These are phyloP conservation scores for Cheilosia variabilis DNA, from an alignment of 2,888 invertebrate genomes.

Conservation along the genomic window DNA sequence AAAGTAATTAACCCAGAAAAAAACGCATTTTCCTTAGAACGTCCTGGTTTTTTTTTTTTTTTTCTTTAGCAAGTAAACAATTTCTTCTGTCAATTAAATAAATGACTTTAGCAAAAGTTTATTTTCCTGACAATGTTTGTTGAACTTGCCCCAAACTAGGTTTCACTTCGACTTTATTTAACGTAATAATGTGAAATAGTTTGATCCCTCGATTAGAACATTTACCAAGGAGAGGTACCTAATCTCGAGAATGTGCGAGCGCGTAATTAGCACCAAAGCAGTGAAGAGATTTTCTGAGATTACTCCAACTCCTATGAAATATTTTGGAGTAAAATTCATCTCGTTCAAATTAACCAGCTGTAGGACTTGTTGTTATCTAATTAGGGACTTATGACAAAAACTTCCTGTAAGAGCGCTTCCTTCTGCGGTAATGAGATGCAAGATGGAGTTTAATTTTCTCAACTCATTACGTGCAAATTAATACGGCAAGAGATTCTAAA, in stretches of 20 bases:
- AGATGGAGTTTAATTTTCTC: constrained; percentile 37
- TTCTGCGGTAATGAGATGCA: constrained; percentile 23
- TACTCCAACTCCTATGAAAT: neutral
- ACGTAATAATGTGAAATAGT: neutral
- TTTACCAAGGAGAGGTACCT: neutral
- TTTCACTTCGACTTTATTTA: constrained; percentile 12
- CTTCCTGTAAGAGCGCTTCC: neutral
- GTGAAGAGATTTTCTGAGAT: constrained; percentile 33
- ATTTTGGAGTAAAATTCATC: constrained; percentile 23
- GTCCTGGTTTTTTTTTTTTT: neutral
- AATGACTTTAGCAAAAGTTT: constrained; percentile 11
- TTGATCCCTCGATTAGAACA: constrained; percentile 1
- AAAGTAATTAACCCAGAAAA: constrained; percentile 31
- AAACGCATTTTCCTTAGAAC: neutral
- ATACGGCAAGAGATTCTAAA: constrained; percentile 9
- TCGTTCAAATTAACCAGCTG: constrained; percentile 46
- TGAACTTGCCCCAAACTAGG: neutral
- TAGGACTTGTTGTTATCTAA: constrained; percentile 44
- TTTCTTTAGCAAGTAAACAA: neutral
- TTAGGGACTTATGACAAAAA: constrained; percentile 33
- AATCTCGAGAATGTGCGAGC: constrained; percentile 26
- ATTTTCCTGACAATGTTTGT: constrained; percentile 25
- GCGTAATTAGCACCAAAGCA: constrained; percentile 38
- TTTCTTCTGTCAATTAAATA: constrained; percentile 21
- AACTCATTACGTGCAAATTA: constrained; percentile 28